Evolutionary conservation across 2,888 invertebrate species (phyloP).

Genomic region (Deilephila elpenor): DNA sequence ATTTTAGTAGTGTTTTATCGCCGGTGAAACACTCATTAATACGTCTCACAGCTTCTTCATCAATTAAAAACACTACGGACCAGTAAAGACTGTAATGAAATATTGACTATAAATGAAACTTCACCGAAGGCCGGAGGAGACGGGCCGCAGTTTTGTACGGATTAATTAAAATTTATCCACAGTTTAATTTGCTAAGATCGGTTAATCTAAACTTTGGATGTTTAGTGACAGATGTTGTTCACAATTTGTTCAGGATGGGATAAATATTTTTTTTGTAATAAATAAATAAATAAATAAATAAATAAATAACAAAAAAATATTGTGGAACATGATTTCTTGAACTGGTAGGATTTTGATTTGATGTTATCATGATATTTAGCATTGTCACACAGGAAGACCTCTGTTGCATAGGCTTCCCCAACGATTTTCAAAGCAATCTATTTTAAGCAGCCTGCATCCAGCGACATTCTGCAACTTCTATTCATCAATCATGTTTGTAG

Average conservation of each 20-base stretch:
- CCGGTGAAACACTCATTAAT: conserved; percentile 57
- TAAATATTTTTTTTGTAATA: conserved; percentile 6
- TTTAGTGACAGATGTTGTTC: conserved; percentile 18
- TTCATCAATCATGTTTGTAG: no score
- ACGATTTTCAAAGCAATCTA: no score
- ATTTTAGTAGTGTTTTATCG: background rate
- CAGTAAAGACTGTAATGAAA: conserved; percentile 64
- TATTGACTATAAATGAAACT: conserved; percentile 50
- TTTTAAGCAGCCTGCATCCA: no score
- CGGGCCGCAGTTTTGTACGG: conserved; percentile 39
- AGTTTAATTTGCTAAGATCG: conserved; percentile 33
- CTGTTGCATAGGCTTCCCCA: no score
- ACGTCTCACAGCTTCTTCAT: conserved; percentile 57
- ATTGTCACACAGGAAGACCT: no score
- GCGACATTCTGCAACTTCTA: no score
- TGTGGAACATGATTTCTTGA: background rate
- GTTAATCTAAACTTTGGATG: conserved; percentile 22
- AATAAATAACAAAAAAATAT: no score
- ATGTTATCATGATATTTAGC: no score
- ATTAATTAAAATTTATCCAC: conserved; percentile 49
- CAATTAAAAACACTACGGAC: conserved; percentile 74
- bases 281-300: no score
- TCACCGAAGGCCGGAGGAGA: conserved; percentile 14
- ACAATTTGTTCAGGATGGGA: background rate
- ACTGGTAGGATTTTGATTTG: no score